Evolutionary conservation across 2,888 invertebrate species (phyloP).

Genomic region (Bruchidius siliquastri): DNA sequence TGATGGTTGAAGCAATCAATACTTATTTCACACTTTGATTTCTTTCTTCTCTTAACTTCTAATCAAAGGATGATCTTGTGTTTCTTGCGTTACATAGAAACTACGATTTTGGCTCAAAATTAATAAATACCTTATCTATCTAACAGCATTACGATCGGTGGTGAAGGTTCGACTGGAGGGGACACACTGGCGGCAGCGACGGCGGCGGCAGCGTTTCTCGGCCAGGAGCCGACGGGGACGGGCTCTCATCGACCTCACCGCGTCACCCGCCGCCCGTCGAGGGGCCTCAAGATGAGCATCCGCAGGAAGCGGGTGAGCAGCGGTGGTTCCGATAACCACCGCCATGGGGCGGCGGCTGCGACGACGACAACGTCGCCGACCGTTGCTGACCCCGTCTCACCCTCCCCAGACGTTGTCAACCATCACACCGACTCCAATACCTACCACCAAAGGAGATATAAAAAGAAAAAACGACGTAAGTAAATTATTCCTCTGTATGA

Average conservation of each 20-base stretch:
- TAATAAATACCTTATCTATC: too few species aligned
- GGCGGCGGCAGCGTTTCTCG: background rate
- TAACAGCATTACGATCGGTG: background rate
- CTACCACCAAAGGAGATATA: constrained; percentile 18
- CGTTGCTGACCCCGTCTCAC: constrained; percentile 37
- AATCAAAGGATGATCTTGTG: too few species aligned
- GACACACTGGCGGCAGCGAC: background rate
- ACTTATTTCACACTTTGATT: too few species aligned
- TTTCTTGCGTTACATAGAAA: too few species aligned
- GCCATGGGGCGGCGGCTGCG: background rate
- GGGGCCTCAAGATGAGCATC: constrained; percentile 45
- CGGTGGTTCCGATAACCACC: constrained; percentile 16
- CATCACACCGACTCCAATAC: background rate
- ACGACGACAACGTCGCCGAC: constrained; percentile 39
- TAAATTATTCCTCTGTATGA: constrained; percentile 9
- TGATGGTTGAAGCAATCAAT: too few species aligned
- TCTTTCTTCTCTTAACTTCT: too few species aligned
- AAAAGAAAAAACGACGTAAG: constrained; percentile 42
- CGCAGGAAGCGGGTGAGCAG: constrained; percentile 44
- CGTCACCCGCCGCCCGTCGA: constrained; percentile 29
- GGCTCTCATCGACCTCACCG: background rate
- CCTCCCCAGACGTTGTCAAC: background rate
- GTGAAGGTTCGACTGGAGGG: background rate
- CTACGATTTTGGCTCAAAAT: too few species aligned
- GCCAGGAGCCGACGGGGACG: background rate